Conservation (phyloP, 2,888 invertebrate species). For the Chaitophorus viminalis region DNA sequence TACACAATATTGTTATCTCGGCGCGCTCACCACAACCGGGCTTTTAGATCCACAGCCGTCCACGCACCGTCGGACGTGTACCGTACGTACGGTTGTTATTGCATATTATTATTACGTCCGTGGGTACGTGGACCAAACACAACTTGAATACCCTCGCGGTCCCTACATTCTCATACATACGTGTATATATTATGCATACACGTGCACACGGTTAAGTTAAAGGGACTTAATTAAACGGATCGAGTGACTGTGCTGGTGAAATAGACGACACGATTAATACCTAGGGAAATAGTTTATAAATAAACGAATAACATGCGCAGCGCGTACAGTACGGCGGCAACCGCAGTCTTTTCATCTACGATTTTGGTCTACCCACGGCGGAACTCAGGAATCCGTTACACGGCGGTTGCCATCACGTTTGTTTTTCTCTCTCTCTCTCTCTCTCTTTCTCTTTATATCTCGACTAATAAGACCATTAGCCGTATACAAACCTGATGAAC, state of each 20-base stretch:
- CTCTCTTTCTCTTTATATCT: too few relatives aligned
- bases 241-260: neutral
- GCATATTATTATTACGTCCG: neutral
- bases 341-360: neutral
- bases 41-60: too few relatives aligned
- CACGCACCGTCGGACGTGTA: too few relatives aligned
- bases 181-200: neutral
- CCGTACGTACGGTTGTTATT: neutral
- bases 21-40: too few relatives aligned
- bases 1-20: too few relatives aligned
- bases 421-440: too few relatives aligned
- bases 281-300: neutral
- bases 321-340: neutral
- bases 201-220: neutral
- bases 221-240: neutral
- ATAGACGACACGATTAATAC: neutral
- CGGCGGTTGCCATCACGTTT: too few relatives aligned
- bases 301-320: neutral
- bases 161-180: too few relatives aligned
- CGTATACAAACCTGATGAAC: too few relatives aligned
- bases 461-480: too few relatives aligned
- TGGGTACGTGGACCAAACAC: neutral
- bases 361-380: neutral
- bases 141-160: neutral
- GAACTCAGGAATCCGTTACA: neutral